Percentiles rank a stretch among this genome's conserved stretches.
These are phyloP conservation scores for Portevinia maculata DNA, from an alignment of 2,888 invertebrate species.

Conservation along the genomic window DNA sequence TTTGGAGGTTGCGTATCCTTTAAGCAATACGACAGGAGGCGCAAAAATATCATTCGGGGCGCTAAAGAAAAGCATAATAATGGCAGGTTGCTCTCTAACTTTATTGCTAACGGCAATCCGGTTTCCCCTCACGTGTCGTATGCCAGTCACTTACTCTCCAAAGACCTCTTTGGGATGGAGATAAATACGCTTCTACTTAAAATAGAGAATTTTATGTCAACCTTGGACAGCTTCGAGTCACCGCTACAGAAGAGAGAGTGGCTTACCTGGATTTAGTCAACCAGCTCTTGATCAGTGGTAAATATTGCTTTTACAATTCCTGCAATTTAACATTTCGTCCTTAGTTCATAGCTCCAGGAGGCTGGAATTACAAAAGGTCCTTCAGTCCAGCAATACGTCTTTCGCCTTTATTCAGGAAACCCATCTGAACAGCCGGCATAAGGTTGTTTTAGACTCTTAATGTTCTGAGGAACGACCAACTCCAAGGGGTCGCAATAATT, in stretches of 20 bases:
- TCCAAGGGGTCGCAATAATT: no score
- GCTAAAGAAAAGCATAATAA: background rate
- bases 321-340: conserved; percentile 35
- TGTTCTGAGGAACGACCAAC: no score
- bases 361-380: no score
- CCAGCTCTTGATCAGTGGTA: background rate
- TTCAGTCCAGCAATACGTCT: no score
- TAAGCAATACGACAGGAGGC: no score
- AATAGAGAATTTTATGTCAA: conserved; percentile 13
- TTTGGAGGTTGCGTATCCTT: no score
- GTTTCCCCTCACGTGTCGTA: background rate
- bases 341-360: no score
- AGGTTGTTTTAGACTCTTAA: no score
- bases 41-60: no score
- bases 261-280: conserved; percentile 7
- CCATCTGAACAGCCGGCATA: no score
- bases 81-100: background rate
- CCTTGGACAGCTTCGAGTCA: background rate
- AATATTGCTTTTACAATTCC: conserved; percentile 1
- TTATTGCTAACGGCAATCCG: no score
- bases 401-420: no score
- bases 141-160: conserved; percentile 1
- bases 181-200: background rate
- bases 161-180: background rate
- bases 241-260: conserved; percentile 5